These are phyloP conservation scores for Gambelia wislizenii DNA, from an alignment of 2,797 vertebrate genomes.

Conservation along the genomic window DNA sequence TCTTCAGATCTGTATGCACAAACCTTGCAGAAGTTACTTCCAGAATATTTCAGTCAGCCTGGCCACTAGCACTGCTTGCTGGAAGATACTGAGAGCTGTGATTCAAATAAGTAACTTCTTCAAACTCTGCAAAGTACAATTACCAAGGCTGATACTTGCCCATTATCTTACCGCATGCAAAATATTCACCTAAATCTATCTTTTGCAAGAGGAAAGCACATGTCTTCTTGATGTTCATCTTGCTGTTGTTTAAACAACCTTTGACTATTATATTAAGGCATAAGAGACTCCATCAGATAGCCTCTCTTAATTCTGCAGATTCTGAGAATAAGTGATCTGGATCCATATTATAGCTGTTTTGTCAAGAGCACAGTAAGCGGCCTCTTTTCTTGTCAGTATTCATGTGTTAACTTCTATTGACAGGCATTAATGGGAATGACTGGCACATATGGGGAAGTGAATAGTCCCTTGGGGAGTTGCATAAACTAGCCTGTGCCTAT, in stretches of 20 bases:
- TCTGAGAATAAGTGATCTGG: slow-evolving; percentile 60
- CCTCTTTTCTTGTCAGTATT: slow-evolving; percentile 68
- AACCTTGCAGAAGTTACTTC: too few relatives aligned
- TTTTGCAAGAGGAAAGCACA: background rate
- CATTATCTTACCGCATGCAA: background rate
- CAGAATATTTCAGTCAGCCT: too few relatives aligned
- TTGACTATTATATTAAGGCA: slow-evolving; percentile 15
- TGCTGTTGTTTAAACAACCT: slow-evolving; percentile 13
- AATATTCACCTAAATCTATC: background rate
- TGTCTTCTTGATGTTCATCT: background rate
- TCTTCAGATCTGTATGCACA: background rate
- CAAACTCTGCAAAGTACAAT: background rate
- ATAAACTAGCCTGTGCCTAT: slow-evolving; percentile 48
- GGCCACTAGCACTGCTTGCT: too few relatives aligned
- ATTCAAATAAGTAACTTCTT: too few relatives aligned
- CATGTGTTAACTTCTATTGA: slow-evolving; percentile 68
- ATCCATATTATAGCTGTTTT: slow-evolving; percentile 60
- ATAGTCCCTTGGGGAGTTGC: slow-evolving; percentile 61
- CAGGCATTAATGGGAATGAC: slow-evolving; percentile 62
- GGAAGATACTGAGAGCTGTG: too few relatives aligned
- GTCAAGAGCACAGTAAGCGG: slow-evolving; percentile 66
- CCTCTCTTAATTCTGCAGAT: slow-evolving; percentile 57
- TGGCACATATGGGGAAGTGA: slow-evolving; percentile 59
- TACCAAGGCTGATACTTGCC: background rate
- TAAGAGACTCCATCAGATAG: slow-evolving; percentile 16